phyloP scores from a whole-genome alignment of 2,113 vertebrate species.

The Deroptyus accipitrinus region DNA sequence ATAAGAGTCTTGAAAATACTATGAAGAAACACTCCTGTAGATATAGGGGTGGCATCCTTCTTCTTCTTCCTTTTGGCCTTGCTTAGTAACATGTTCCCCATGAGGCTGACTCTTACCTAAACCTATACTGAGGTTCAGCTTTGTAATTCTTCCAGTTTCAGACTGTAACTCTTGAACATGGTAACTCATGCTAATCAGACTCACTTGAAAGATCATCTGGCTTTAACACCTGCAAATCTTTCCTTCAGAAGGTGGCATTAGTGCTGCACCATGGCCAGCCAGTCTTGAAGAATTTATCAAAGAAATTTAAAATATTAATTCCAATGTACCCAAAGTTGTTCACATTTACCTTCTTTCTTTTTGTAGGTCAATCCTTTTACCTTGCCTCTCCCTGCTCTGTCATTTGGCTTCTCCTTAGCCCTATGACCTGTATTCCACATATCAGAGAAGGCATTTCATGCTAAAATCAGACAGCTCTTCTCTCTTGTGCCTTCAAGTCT shows the following conservation, averaged over 20 bases:
- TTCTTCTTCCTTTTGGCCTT: not conserved
- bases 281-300: not conserved
- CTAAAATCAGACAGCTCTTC: not conserved
- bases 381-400: not conserved
- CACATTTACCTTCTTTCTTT: not conserved
- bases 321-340: not conserved
- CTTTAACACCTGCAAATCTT: not conserved
- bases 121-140: not conserved
- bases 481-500: not conserved
- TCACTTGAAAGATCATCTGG: not conserved
- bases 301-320: not conserved
- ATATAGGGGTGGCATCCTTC: not conserved
- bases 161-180: not conserved
- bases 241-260: not conserved
- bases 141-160: not conserved
- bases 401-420: not conserved
- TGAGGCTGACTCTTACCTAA: not conserved
- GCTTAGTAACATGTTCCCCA: not conserved
- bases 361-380: not conserved
- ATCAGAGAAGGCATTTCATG: not conserved
- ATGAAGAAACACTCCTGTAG: not conserved
- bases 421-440: not conserved
- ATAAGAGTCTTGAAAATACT: not conserved
- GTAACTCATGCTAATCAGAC: not conserved
- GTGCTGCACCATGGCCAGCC: not conserved